Evolutionary conservation across 2,888 invertebrate genomes (phyloP).

Genomic region (Cynaeus angustus): DNA sequence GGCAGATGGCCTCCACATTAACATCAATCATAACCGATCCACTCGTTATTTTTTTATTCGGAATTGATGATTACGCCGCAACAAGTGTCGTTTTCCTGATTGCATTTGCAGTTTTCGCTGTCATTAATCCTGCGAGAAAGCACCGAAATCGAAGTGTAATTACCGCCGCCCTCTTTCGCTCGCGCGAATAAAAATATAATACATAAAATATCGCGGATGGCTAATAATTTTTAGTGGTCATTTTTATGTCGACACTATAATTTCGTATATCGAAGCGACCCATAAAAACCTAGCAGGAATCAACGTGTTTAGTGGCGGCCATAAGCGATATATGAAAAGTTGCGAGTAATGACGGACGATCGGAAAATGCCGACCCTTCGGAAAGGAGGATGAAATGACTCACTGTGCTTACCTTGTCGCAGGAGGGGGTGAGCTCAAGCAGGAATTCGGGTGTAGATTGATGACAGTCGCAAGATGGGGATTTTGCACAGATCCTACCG

Average conservation of each 20-base stretch:
- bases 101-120: conserved; percentile 15
- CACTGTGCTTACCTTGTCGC: conserved; percentile 21
- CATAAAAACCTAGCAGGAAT: conserved; percentile 45
- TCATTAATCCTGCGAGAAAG: conserved; percentile 9
- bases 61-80: conserved; percentile 19
- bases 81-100: conserved; percentile 40
- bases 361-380: conserved; percentile 31
- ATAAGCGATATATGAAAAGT: conserved; percentile 50
- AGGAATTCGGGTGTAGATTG: too few species aligned
- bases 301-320: conserved; percentile 50
- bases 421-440: too few species aligned
- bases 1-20: conserved; percentile 32
- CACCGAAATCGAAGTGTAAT: conserved; percentile 6
- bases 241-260: conserved; percentile 52
- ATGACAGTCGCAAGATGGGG: too few species aligned
- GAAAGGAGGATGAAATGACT: conserved; percentile 15
- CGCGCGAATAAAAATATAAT: conserved; percentile 37
- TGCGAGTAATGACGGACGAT: conserved; percentile 34
- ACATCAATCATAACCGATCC: conserved; percentile 28
- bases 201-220: conserved; percentile 7
- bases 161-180: not conserved
- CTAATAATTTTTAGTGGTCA: conserved; percentile 52
- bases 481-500: too few species aligned
- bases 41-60: conserved; percentile 32
- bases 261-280: conserved; percentile 47